Evolutionary conservation across 2,888 invertebrate genomes (phyloP).

Genomic region (Agrochola macilenta): DNA sequence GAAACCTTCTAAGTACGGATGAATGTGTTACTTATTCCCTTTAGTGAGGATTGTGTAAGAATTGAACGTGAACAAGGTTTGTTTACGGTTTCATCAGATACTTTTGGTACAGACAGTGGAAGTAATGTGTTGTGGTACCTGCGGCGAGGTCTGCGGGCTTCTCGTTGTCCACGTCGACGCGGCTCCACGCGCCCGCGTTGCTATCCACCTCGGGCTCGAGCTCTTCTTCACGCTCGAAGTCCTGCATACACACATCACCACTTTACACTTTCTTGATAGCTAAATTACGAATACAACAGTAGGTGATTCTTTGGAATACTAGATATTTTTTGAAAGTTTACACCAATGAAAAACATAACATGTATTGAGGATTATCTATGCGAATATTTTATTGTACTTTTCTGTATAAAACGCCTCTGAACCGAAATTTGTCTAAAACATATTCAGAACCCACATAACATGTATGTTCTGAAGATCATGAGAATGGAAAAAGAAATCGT

Average conservation of each 20-base stretch:
- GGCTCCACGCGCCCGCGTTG: constrained; percentile 94
- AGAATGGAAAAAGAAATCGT: too few species aligned
- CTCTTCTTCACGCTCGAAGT: constrained; percentile 81
- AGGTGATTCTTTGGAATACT: too few species aligned
- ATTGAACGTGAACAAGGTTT: too few species aligned
- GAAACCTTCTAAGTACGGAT: too few species aligned
- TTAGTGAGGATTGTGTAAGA: too few species aligned
- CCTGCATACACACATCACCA: constrained; percentile 66
- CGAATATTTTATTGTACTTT: too few species aligned
- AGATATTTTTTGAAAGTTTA: background rate
- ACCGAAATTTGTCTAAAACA: background rate
- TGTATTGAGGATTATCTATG: background rate
- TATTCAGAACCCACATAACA: background rate
- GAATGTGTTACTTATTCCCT: too few species aligned
- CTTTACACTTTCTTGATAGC: background rate
- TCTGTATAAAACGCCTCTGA: too few species aligned
- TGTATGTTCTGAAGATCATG: too few species aligned
- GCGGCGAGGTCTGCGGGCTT: constrained; percentile 86
- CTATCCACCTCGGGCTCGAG: constrained; percentile 82
- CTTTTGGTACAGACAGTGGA: too few species aligned
- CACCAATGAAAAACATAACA: background rate
- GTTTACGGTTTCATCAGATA: too few species aligned
- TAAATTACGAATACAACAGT: background rate
- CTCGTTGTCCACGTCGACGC: constrained; percentile 92
- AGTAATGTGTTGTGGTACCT: constrained; percentile 68